phyloP scores from a whole-genome alignment of 2,888 invertebrate genomes.

The Scrobipalpa costella region DNA sequence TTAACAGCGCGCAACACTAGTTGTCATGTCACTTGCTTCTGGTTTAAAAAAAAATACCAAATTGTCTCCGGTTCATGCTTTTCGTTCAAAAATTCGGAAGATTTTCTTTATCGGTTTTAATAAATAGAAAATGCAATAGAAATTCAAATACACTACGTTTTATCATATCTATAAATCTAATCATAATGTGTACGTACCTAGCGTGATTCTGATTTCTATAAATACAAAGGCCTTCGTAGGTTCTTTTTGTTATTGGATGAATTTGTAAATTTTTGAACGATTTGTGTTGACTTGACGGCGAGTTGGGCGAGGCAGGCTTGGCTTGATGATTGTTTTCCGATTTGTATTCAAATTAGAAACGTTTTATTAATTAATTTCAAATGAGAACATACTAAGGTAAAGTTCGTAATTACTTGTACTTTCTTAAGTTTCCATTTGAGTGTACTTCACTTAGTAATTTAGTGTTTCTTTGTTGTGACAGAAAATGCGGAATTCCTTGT shows the following conservation, averaged over 20 bases:
- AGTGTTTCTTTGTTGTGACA: slow-evolving; percentile 41
- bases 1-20: too few species aligned
- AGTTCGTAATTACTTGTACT: slow-evolving; percentile 27
- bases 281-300: slow-evolving; percentile 32
- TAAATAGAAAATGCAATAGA: too few species aligned
- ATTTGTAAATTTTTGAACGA: slow-evolving; percentile 25
- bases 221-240: background rate
- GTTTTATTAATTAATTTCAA: slow-evolving; percentile 39
- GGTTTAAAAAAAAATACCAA: too few species aligned
- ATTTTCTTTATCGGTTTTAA: too few species aligned
- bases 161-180: too few species aligned
- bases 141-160: too few species aligned
- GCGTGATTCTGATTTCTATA: background rate
- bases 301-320: slow-evolving; percentile 61
- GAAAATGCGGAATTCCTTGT: slow-evolving; percentile 61
- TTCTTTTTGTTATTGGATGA: background rate
- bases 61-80: background rate
- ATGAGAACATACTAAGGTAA: slow-evolving; percentile 37
- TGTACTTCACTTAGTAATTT: slow-evolving; percentile 27
- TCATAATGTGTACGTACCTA: background rate
- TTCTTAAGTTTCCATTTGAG: slow-evolving; percentile 21
- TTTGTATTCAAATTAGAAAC: slow-evolving; percentile 46
- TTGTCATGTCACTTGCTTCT: too few species aligned
- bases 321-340: slow-evolving; percentile 42
- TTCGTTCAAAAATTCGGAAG: background rate